Percentiles rank a stretch among this genome's conserved stretches.
Conservation (phyloP, 2,888 invertebrate genomes). For the Mystacides longicornis region DNA sequence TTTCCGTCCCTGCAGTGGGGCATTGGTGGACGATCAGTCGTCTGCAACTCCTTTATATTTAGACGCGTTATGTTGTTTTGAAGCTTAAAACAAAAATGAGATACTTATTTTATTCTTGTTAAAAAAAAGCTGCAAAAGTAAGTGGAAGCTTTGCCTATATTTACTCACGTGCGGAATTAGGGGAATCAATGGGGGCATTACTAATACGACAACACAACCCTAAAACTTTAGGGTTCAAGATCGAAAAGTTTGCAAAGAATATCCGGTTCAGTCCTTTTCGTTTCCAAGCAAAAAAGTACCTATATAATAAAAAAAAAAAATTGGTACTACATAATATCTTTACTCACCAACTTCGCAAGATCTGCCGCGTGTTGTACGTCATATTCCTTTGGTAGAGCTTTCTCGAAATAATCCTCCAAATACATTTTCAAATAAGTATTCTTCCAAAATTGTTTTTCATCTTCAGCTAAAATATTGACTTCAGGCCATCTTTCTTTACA, state of each 20-base stretch:
- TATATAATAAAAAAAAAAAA: too few species aligned
- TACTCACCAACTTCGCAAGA: conserved; percentile 35
- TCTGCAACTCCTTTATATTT: conserved; percentile 46
- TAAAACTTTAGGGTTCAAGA: too few species aligned
- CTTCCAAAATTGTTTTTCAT: conserved; percentile 52
- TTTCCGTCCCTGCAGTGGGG: conserved; percentile 29
- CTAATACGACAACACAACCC: too few species aligned
- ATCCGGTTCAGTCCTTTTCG: too few species aligned
- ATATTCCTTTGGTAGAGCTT: conserved; percentile 40
- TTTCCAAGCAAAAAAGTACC: too few species aligned
- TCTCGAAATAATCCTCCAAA: conserved; percentile 43
- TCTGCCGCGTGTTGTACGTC: conserved; percentile 39
- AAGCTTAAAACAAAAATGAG: conserved; percentile 34
- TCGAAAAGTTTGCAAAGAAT: too few species aligned
- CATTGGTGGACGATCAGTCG: conserved; percentile 45
- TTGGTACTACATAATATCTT: conserved; percentile 8
- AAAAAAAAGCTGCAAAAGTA: neutral
- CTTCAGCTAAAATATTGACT: conserved; percentile 34
- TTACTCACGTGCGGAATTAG: too few species aligned
- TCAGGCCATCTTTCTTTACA: conserved; percentile 38
- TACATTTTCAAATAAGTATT: conserved; percentile 46
- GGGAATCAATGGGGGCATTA: too few species aligned
- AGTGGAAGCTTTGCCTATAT: too few species aligned
- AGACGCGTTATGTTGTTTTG: conserved; percentile 48
- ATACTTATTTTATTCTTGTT: neutral